Conservation (phyloP, 2,888 invertebrate genomes). For the Nycteola revayana region DNA sequence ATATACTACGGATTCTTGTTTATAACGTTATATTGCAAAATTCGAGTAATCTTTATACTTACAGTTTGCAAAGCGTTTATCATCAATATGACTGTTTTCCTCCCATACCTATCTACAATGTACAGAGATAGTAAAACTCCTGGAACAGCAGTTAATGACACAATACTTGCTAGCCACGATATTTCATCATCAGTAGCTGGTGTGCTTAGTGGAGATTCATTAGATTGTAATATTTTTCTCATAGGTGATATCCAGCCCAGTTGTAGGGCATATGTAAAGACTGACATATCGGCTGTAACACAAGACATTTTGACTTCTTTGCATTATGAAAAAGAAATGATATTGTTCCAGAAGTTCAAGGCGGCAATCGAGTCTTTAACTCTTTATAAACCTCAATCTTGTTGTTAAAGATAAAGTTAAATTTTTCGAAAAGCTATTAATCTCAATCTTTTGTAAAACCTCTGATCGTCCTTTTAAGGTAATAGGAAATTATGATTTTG, state of each 20-base stretch:
- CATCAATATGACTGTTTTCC: conserved; percentile 61
- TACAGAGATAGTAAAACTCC: conserved; percentile 60
- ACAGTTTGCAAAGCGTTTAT: conserved; percentile 67
- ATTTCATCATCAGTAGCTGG: conserved; percentile 54
- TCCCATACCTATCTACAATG: conserved; percentile 60
- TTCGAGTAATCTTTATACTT: no score
- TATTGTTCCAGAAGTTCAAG: no score
- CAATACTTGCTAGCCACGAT: conserved; percentile 68
- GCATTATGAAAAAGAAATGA: conserved; percentile 7
- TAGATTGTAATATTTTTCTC: conserved; percentile 53
- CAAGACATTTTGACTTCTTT: conserved; percentile 56
- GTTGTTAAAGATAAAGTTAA: no score
- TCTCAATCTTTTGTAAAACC: no score
- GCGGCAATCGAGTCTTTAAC: conserved; percentile 4
- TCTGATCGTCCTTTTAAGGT: neutral
- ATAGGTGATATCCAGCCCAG: conserved; percentile 72
- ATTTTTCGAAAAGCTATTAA: no score
- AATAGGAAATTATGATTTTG: neutral
- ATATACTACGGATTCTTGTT: no score
- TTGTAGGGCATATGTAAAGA: conserved; percentile 64
- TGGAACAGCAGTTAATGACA: conserved; percentile 58
- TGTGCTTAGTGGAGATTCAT: conserved; percentile 47
- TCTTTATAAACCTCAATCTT: no score
- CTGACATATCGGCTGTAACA: no score
- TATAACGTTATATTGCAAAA: no score